These are phyloP conservation scores for Calliphora vicina DNA, from an alignment of 1,140 invertebrate species.

Conservation along the genomic window DNA sequence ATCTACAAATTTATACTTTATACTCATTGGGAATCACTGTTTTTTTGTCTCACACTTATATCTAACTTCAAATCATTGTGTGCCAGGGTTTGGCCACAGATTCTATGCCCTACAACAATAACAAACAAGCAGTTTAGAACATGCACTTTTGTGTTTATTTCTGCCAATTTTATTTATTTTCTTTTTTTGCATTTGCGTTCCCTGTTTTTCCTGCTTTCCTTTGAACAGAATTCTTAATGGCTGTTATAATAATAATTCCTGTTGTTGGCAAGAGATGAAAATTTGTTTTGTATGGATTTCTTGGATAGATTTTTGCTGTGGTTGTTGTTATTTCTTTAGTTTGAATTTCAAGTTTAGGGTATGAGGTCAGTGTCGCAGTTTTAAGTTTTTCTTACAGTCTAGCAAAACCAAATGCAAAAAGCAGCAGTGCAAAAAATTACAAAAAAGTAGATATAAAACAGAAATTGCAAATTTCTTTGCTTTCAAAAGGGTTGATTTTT, in stretches of 20 bases:
- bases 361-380: slow-evolving; percentile 31
- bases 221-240: neutral
- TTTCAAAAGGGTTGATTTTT: neutral
- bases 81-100: too few relatives aligned
- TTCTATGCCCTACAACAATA: too few relatives aligned
- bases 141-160: neutral
- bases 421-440: neutral
- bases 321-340: slow-evolving; percentile 7
- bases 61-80: too few relatives aligned
- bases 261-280: too few relatives aligned
- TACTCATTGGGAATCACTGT: too few relatives aligned
- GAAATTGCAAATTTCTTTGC: neutral
- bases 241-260: neutral
- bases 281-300: neutral
- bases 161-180: too few relatives aligned
- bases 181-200: neutral
- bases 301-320: neutral
- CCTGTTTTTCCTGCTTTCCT: neutral
- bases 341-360: slow-evolving; percentile 28
- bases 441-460: neutral
- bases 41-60: too few relatives aligned
- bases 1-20: too few relatives aligned
- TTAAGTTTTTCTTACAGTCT: neutral
- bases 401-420: too few relatives aligned
- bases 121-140: neutral